A percentile compares a stretch with the other conserved stretches of the same genome.
These are phyloP conservation scores for Cinara cedri DNA, from an alignment of 2,888 invertebrate genomes.

Conservation along the genomic window DNA sequence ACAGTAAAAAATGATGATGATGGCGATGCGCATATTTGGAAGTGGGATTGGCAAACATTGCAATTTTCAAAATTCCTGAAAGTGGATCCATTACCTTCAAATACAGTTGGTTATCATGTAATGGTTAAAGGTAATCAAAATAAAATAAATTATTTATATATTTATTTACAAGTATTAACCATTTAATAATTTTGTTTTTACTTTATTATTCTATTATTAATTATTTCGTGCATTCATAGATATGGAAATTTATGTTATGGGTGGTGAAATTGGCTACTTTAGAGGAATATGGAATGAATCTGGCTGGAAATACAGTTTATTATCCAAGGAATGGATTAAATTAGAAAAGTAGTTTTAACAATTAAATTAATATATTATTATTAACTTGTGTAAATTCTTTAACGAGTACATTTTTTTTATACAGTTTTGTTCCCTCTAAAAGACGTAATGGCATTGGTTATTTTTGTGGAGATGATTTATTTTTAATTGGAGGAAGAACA, in stretches of 20 bases:
- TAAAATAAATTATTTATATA: not conserved
- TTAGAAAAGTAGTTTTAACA: not conserved
- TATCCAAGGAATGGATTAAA: conserved; percentile 4
- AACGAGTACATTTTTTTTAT: not conserved
- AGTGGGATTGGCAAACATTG: conserved; percentile 7
- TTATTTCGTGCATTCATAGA: not conserved
- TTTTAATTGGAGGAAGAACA: conserved; percentile 11
- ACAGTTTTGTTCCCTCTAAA: not conserved
- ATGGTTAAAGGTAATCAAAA: conserved; percentile 14
- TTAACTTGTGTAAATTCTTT: not conserved
- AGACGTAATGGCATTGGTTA: conserved; percentile 1
- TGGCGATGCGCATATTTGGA: conserved; percentile 1
- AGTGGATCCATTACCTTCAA: conserved; percentile 30
- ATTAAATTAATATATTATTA: not conserved
- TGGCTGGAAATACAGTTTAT: conserved; percentile 30
- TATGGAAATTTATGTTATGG: conserved; percentile 16
- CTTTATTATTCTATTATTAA: no score
- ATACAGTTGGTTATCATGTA: conserved; percentile 26
- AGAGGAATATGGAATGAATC: conserved; percentile 3
- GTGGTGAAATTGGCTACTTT: conserved; percentile 22
- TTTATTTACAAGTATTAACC: not conserved
- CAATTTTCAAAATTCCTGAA: not conserved
- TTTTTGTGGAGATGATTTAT: conserved; percentile 4
- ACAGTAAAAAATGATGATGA: conserved; percentile 17
- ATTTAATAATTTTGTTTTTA: no score